These are phyloP conservation scores for Ailuropoda melanoleuca DNA, from an alignment of 2,113 vertebrate species.

Conservation along the genomic window DNA sequence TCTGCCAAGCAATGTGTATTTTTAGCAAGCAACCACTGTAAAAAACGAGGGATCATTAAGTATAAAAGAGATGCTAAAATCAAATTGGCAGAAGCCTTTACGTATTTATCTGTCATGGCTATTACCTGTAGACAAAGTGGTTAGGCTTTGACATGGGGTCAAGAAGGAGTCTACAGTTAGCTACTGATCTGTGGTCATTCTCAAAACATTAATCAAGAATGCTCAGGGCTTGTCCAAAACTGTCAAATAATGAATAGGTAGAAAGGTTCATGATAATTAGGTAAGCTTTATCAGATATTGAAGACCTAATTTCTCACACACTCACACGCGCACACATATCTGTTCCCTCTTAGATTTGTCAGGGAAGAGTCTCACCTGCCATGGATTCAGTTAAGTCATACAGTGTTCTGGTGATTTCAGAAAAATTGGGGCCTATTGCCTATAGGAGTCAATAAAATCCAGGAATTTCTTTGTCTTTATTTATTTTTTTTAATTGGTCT, in stretches of 20 bases:
- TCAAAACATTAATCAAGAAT: not conserved
- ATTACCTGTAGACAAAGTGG: not conserved
- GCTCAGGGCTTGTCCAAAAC: not conserved
- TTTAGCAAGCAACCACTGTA: not conserved
- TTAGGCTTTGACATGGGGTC: not conserved
- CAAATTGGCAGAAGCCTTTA: not conserved
- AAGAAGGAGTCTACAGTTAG: not conserved
- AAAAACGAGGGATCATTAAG: not conserved
- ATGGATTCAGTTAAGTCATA: not conserved
- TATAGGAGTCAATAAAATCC: not conserved
- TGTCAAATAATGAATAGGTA: not conserved
- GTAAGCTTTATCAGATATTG: not conserved
- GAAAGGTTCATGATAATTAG: not conserved
- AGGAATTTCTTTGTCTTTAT: not conserved
- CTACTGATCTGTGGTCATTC: not conserved
- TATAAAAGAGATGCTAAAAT: not conserved
- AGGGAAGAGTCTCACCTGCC: not conserved
- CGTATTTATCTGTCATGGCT: not conserved
- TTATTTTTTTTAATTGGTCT: not conserved
- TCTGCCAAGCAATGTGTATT: not conserved
- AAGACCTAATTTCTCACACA: not conserved
- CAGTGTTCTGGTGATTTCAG: not conserved
- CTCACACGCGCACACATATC: not conserved
- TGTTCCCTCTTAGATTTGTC: not conserved
- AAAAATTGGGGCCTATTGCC: not conserved